Base-by-base conservation (phyloP, 1,140 invertebrate genomes). In the Eriosoma lanigerum region DNA sequence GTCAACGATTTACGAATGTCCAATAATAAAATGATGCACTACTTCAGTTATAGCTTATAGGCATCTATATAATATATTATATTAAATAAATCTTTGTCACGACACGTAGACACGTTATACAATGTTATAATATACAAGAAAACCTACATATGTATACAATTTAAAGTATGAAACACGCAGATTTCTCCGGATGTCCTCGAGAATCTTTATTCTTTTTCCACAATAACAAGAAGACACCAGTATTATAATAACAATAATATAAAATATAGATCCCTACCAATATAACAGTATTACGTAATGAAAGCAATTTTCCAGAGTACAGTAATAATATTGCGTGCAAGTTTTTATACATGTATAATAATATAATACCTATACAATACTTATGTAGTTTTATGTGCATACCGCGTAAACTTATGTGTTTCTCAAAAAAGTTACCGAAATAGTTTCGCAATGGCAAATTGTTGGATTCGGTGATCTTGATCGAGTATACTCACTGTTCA, bases 161-260 rank as follows among this genome's bases (percentile, higher is more conserved):
- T 48, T 46, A 9, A 24, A 26, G 9, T n/a, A 8, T 38, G 21
- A 75, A 56, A 54, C 29, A 44, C n/a, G 13, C 32, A 44, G 72
- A 58, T 76, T 76, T 76, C 54, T 58, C 32, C 15, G 12, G n/a
- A 54, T 73, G 26, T 10, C 26, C 52, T 17, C 6, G n/a, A 76
- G 72, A 8, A 58, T 48, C 3, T 46, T 48, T n/a, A n/a, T n/a
- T n/a, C n/a, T n/a, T n/a, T n/a, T 48, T 46, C 5, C 3, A 1
- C 13, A 5, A 46, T 24, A 12, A n/a, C n/a, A n/a, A 50, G 17
- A 72, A 52, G 29, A 29, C 26, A n/a, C 26, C 12, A n/a, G 1
- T 1, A 52, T n/a, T 3, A 72, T 52, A 3, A 50, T 29, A 26
- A 52, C 17, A 52, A 52, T 52, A n/a, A 72, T 72, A 48, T 26